Conservation (phyloP, 2,797 vertebrate genomes). For the Tragopan temminckii region DNA sequence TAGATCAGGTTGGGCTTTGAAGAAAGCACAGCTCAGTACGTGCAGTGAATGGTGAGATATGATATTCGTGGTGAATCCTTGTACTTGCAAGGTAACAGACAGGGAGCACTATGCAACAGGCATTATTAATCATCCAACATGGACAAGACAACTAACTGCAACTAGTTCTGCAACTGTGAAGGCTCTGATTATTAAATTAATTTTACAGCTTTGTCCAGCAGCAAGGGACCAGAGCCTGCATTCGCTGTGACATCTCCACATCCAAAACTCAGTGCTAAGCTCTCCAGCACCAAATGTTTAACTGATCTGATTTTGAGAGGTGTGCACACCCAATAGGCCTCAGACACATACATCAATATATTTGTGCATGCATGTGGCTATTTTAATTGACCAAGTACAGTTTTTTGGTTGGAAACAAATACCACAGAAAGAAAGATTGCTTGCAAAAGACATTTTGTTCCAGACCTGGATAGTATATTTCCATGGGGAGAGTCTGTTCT, state of each 20-base stretch:
- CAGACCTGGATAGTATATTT: neutral
- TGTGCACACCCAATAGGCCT: neutral
- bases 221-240: neutral
- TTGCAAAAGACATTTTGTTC: neutral
- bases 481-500: neutral
- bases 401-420: neutral
- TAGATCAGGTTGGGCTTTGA: neutral
- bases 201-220: neutral
- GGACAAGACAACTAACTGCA: neutral
- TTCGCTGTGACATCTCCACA: neutral
- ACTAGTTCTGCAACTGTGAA: neutral
- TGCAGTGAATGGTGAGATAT: neutral
- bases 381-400: neutral
- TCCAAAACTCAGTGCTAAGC: neutral
- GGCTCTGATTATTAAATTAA: conserved; percentile 21
- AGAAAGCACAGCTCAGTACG: neutral
- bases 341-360: neutral
- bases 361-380: neutral
- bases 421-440: neutral
- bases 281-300: neutral
- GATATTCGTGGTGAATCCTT: neutral
- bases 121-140: neutral
- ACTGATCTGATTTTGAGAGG: neutral
- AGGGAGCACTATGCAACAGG: neutral
- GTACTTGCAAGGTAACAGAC: neutral